These are phyloP conservation scores for Brachionus rubens DNA, from an alignment of 1,140 invertebrate species.

Conservation along the genomic window DNA sequence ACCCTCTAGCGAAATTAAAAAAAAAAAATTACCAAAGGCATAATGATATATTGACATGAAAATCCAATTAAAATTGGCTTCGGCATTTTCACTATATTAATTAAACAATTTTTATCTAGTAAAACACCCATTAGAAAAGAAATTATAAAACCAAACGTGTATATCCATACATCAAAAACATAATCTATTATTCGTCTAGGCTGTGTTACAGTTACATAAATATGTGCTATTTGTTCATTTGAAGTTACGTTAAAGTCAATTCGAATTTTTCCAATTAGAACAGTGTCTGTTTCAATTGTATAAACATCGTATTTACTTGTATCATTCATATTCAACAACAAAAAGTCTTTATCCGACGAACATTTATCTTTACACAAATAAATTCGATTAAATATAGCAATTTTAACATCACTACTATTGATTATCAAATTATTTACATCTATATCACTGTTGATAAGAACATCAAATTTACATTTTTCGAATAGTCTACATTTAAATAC, in stretches of 20 bases:
- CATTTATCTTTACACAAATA: neutral
- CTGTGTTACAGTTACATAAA: neutral
- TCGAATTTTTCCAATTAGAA: neutral
- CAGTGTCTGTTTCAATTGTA: neutral
- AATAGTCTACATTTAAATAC: slow-evolving; percentile 25
- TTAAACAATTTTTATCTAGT: slow-evolving; percentile 9
- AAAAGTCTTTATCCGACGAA: neutral
- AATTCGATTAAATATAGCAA: neutral
- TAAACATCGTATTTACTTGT: neutral
- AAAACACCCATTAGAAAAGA: slow-evolving; percentile 41
- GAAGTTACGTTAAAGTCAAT: neutral
- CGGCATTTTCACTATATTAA: slow-evolving; percentile 34
- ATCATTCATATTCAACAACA: neutral
- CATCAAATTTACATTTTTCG: slow-evolving; percentile 4
- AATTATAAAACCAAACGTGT: slow-evolving; percentile 14
- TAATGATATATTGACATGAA: slow-evolving; percentile 39
- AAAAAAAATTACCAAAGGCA: slow-evolving; percentile 37
- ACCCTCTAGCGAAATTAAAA: neutral
- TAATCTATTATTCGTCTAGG: slow-evolving; percentile 29
- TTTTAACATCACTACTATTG: neutral
- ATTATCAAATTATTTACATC: neutral
- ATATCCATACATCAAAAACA: slow-evolving; percentile 20
- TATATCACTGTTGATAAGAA: neutral
- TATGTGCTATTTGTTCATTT: neutral
- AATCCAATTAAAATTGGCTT: slow-evolving; percentile 22